These are phyloP conservation scores for Euschistus heros DNA, from an alignment of 1,140 invertebrate species.

Conservation along the genomic window DNA sequence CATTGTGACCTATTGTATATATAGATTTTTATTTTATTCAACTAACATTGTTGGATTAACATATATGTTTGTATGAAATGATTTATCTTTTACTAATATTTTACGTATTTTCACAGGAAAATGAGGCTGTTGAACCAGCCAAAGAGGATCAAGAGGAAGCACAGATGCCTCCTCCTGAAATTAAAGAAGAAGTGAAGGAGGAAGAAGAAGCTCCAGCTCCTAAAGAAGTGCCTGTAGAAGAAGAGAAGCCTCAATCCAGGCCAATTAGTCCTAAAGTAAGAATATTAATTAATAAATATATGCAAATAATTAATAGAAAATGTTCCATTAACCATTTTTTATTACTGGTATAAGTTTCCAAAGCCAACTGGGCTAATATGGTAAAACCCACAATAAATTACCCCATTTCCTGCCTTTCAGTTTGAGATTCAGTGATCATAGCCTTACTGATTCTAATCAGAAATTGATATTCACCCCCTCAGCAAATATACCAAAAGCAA, in stretches of 20 bases:
- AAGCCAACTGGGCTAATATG: too few species aligned
- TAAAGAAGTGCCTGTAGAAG: neutral
- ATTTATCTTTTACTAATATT: too few species aligned
- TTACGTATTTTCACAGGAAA: too few species aligned
- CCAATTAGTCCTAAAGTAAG: neutral
- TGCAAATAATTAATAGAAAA: neutral
- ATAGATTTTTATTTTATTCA: neutral
- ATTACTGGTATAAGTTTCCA: too few species aligned
- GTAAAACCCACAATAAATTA: too few species aligned
- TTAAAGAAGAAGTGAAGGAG: slow-evolving; percentile 14
- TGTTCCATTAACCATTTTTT: too few species aligned
- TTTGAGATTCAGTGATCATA: too few species aligned
- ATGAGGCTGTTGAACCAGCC: neutral
- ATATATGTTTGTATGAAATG: neutral
- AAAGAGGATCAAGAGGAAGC: slow-evolving; percentile 3
- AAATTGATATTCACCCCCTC: too few species aligned
- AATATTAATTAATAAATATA: neutral
- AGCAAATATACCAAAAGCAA: too few species aligned
- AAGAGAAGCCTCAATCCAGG: neutral
- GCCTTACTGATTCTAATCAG: too few species aligned
- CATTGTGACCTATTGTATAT: neutral
- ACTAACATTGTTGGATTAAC: neutral
- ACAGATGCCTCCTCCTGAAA: slow-evolving; percentile 17
- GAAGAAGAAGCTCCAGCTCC: slow-evolving; percentile 15
- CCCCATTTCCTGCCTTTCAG: too few species aligned